Conservation (phyloP, 2,797 vertebrate species). For the Falco berigora region DNA sequence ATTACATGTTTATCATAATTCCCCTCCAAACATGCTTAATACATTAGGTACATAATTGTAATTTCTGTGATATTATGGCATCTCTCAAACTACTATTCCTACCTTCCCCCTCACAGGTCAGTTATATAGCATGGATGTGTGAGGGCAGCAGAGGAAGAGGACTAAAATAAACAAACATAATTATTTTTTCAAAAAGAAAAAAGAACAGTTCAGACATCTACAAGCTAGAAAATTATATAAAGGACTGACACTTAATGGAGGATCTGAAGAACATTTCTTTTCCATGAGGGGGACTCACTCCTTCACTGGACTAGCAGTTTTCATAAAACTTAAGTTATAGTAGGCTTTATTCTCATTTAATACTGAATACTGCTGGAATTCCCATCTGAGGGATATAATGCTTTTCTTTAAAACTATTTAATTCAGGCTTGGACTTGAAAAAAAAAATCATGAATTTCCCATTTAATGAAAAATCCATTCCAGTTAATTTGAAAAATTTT, state of each 20-base stretch:
- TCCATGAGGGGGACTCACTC: not conserved
- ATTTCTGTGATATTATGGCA: not conserved
- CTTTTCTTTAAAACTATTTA: not conserved
- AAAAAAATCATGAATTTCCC: not conserved
- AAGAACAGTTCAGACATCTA: not conserved
- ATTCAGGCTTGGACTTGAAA: not conserved
- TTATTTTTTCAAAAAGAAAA: not conserved
- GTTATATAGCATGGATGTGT: not conserved
- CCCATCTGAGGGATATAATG: not conserved
- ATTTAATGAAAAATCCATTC: not conserved
- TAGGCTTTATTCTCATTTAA: not conserved
- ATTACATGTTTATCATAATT: not conserved
- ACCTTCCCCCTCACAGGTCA: not conserved
- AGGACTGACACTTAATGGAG: not conserved
- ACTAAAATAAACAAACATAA: not conserved
- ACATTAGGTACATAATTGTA: not conserved
- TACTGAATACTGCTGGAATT: not conserved
- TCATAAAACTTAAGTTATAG: not conserved
- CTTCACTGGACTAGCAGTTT: not conserved
- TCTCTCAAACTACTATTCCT: not conserved
- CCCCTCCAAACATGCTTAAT: not conserved
- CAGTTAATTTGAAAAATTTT: not conserved
- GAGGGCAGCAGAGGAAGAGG: not conserved
- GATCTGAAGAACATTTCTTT: not conserved
- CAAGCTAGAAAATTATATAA: not conserved